These are phyloP conservation scores for Cheilosia scutellata DNA, from an alignment of 2,888 invertebrate species.

Conservation along the genomic window DNA sequence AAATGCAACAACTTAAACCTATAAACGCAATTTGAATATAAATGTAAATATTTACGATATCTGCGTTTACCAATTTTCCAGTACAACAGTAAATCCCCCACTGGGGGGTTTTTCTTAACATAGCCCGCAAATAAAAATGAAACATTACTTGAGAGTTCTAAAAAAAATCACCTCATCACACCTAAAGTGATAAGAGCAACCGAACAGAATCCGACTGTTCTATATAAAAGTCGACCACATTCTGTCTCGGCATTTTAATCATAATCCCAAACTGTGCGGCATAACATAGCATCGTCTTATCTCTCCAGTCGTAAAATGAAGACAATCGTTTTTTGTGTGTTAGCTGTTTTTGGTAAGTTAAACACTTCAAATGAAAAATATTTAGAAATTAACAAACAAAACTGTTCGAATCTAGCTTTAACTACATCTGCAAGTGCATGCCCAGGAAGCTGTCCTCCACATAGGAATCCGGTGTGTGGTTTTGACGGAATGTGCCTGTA, in stretches of 20 bases:
- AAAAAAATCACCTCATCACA: background rate
- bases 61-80: too few relatives aligned
- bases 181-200: background rate
- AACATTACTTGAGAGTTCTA: background rate
- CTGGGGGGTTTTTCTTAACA: too few relatives aligned
- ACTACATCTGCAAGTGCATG: conserved; percentile 23
- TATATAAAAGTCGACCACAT: background rate
- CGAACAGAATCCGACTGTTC: too few relatives aligned
- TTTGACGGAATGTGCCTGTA: conserved; percentile 69
- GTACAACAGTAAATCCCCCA: too few relatives aligned
- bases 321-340: conserved; percentile 2
- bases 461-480: conserved; percentile 47
- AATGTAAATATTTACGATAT: too few relatives aligned
- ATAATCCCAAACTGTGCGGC: background rate
- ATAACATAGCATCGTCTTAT: background rate
- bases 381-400: background rate
- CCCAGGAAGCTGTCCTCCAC: conserved; percentile 56
- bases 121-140: too few relatives aligned
- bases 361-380: background rate
- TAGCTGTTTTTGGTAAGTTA: conserved; percentile 39
- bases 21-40: too few relatives aligned
- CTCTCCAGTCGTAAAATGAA: conserved; percentile 35
- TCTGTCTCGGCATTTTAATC: background rate
- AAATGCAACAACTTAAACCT: too few relatives aligned
- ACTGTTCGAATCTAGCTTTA: conserved; percentile 8